These are phyloP conservation scores for Cariama cristata DNA, from an alignment of 2,113 vertebrate genomes.

Conservation along the genomic window DNA sequence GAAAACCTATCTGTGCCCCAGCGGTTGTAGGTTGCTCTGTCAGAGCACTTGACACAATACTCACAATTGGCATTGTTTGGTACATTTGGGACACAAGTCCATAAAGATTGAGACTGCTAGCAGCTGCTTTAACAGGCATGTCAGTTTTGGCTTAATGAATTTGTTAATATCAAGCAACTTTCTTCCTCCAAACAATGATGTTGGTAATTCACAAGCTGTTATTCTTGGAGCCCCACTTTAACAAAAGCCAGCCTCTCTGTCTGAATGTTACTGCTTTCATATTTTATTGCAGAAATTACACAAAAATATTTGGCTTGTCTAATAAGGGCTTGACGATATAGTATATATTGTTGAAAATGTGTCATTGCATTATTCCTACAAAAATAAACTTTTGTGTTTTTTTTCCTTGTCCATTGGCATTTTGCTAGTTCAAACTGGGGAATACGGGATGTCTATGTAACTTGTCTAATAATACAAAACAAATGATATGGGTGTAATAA, in stretches of 20 bases:
- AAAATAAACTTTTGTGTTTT: slow-evolving; percentile 57
- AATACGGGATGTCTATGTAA: slow-evolving; percentile 29
- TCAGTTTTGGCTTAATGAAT: slow-evolving; percentile 45
- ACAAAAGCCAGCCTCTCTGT: slow-evolving; percentile 70
- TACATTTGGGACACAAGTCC: not conserved
- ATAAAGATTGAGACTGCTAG: not conserved
- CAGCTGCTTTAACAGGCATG: not conserved
- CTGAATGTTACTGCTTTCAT: slow-evolving; percentile 67
- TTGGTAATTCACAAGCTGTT: slow-evolving; percentile 70
- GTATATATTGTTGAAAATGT: slow-evolving; percentile 72
- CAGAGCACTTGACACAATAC: not conserved
- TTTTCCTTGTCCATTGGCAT: slow-evolving; percentile 50
- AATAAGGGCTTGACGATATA: slow-evolving; percentile 46
- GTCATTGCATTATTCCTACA: slow-evolving; percentile 63
- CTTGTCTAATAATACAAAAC: slow-evolving; percentile 52
- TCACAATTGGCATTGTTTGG: not conserved
- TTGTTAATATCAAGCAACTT: slow-evolving; percentile 45
- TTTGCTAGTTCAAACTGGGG: slow-evolving; percentile 61
- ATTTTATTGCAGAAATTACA: slow-evolving; percentile 75
- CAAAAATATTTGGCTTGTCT: slow-evolving; percentile 75
- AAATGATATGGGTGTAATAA: not conserved
- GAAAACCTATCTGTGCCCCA: not conserved
- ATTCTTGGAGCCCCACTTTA: slow-evolving; percentile 66
- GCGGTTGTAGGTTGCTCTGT: not conserved
- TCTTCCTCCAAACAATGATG: slow-evolving; percentile 37